Evolutionary conservation across 2,797 vertebrate species (phyloP), one percentile per base, ranked within the genome.

Genomic region (Pantherophis alleghaniensis): DNA sequence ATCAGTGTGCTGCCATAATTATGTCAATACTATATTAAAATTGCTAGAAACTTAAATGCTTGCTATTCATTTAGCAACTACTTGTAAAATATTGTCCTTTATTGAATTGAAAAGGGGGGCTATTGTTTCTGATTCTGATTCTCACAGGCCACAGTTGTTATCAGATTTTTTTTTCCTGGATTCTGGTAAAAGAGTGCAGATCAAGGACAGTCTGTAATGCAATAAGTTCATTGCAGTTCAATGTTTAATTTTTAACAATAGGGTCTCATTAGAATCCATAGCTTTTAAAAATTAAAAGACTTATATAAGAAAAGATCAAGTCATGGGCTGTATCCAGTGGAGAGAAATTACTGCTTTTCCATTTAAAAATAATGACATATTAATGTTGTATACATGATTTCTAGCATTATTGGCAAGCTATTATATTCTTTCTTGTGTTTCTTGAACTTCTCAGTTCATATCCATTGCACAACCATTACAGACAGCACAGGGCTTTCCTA

Each of bases 21-120:
- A 37, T 60, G 61, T 88, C 28, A 66, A 86, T 66, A 74, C 66
- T 74, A 32, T 37, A 91, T 91, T 93, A 91, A 93, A 93, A 89
- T 32, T 37, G 53, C 37, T 86, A 55, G 60, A 57, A n/a, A 59
- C 20, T 42, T 11, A 92, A 89, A 89, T 11, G 66, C 20, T 42
- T 47, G 18, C 6, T 37, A 20, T 83, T 42, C 37, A 47, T 47
- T 83, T 83, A 47, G 37, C 10, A 79, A 24, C 20, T 24, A 83
- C 37, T 2, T 47, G 24, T 4, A 86, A 86, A 83, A 11, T 18
- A 11, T 57, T 55, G 2, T 24, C n/a, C 14, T 90, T 37, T 90
- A 13, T 42, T 57, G 24, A 59, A 37, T 20, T 55, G 3, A 57
- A 47, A 47, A 61, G 86, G 56, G 32, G 57, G 2, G 5, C 3